A percentile compares a stretch with the other conserved stretches of the same genome.
phyloP scores from a whole-genome alignment of 1,140 invertebrate species.

The Drosophila obscura region DNA sequence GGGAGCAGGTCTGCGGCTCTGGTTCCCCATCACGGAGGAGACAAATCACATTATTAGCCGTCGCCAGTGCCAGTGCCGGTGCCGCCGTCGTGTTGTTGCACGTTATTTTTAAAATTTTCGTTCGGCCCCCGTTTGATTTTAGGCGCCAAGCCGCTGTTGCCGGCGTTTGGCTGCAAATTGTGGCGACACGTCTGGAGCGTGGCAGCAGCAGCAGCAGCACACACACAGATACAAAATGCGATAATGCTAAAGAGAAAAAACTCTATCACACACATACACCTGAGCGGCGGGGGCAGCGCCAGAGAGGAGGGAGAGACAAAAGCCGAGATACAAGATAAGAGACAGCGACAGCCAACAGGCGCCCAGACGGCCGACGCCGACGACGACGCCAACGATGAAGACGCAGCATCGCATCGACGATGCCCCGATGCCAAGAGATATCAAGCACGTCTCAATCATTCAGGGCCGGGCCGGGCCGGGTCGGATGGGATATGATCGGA shows the following conservation, averaged over 20 bases:
- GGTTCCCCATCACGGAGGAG: constrained; percentile 34
- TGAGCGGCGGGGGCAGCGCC: constrained; percentile 2
- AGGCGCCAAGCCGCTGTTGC: constrained; percentile 71
- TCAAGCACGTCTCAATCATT: constrained; percentile 76
- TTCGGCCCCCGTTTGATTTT: constrained; percentile 76
- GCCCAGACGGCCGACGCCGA: constrained; percentile 41
- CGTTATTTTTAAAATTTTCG: constrained; percentile 72
- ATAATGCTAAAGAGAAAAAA: constrained; percentile 44
- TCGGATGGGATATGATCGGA: background rate
- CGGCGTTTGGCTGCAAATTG: constrained; percentile 80
- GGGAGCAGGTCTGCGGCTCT: constrained; percentile 15
- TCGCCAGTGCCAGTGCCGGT: constrained; percentile 11
- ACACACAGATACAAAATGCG: constrained; percentile 45
- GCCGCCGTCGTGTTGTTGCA: constrained; percentile 51
- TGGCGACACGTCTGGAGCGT: constrained; percentile 82
- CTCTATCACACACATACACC: background rate
- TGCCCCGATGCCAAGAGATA: constrained; percentile 67
- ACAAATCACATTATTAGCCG: constrained; percentile 75
- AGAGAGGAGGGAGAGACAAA: constrained; percentile 33
- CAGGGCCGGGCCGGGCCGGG: constrained; percentile 32
- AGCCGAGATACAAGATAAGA: constrained; percentile 73
- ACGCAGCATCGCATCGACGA: constrained; percentile 28
- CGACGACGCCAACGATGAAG: constrained; percentile 27
- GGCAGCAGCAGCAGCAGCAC: constrained; percentile 51
- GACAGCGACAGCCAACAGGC: constrained; percentile 72